Evolutionary conservation across 2,888 invertebrate species (phyloP), one percentile per base, ranked within the genome.

Genomic region (Drosophila ochracea): DNA sequence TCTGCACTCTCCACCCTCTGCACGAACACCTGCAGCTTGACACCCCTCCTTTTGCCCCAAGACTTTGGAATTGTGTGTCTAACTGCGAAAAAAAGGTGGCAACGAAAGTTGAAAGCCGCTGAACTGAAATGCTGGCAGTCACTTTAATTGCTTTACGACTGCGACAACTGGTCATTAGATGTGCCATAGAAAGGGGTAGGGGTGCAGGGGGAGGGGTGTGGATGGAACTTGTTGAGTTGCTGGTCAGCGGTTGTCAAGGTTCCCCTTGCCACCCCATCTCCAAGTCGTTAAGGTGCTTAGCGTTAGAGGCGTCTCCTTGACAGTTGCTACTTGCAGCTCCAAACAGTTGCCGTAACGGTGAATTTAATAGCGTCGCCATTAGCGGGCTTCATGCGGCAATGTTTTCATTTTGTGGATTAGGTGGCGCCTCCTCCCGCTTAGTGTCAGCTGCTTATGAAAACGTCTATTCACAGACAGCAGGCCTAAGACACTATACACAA

Each of bases 221-320:
- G 1, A 3, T 7, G 43, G 4, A 16, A 47, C 81, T 85, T 80
- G 78, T 80, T 86, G 89, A 86, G 82, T 70, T 58, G 57, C 58
- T 77, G 83, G 80, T 58, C 61, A 64, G 69, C 62, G 57, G 74
- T 62, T 74, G 57, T 55, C 53, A 69, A 37, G 49, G 47, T 39
- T 52, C 4, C 21, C 54, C 39, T 37, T n/a, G 58, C 35, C 63
- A 16, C 7, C 19, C 53, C 37, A n/a, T 13, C 28, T 4, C 4
- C 13, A 28, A 41, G 82, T 88, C 85, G 91, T 90, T 86, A 90
- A 91, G 85, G 85, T 86, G 91, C 91, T 91, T 86, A 85, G 76
- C 63, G 55, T 62, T 43, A 52, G 80, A 77, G 90, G 76, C 90
- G 88, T 84, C 76, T 60, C 68, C 64, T 61, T 74, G 71, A 59